Conservation (phyloP, 2,888 invertebrate species). For the Chydorus sphaericus region DNA sequence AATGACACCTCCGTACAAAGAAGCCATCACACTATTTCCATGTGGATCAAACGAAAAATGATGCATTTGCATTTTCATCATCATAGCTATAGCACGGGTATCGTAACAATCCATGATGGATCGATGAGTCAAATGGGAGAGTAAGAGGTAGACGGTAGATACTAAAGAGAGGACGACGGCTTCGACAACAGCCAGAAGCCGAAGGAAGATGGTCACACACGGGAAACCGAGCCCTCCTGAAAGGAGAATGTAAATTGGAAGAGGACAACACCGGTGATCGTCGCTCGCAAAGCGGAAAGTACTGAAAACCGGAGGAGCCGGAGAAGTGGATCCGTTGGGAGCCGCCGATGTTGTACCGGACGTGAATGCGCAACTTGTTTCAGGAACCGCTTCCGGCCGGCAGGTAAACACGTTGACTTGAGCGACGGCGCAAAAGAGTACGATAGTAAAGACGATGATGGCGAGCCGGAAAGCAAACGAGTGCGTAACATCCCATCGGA, state of each 20-base stretch:
- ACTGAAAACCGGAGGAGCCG: too few species aligned
- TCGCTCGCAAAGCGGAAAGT: too few species aligned
- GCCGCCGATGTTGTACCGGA: conserved; percentile 15
- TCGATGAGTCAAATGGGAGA: conserved; percentile 66
- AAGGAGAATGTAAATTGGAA: conserved; percentile 74
- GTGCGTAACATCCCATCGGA: conserved; percentile 71
- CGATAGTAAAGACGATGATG: conserved; percentile 72
- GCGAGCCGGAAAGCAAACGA: conserved; percentile 68
- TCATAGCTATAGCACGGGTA: conserved; percentile 48
- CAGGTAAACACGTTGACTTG: conserved; percentile 77
- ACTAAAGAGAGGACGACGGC: conserved; percentile 58
- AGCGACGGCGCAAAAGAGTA: conserved; percentile 72
- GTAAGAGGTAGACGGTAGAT: conserved; percentile 61
- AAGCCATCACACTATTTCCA: too few species aligned
- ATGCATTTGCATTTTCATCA: too few species aligned
- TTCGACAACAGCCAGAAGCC: conserved; percentile 68
- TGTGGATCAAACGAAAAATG: too few species aligned
- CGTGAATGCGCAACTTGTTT: conserved; percentile 6
- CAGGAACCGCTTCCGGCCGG: conserved; percentile 33
- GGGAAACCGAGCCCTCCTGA: conserved; percentile 72
- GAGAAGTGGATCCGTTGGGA: too few species aligned
- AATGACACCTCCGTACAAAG: conserved; percentile 49
- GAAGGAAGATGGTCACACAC: conserved; percentile 67
- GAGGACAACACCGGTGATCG: conserved; percentile 62
- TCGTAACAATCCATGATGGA: conserved; percentile 71